These are phyloP conservation scores for Thera britannica DNA, from an alignment of 2,888 invertebrate species.

Conservation along the genomic window DNA sequence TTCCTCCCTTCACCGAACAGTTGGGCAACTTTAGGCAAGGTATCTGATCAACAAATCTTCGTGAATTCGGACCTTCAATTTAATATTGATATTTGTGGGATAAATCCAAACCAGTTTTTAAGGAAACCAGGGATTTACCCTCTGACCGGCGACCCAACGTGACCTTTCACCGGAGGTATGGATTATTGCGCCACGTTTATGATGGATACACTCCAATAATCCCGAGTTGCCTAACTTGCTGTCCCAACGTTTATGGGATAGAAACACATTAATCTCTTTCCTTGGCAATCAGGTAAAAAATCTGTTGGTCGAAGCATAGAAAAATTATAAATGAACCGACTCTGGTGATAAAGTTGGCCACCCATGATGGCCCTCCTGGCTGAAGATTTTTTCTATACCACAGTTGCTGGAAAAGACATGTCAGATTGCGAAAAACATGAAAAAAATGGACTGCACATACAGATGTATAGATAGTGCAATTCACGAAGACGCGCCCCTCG, in stretches of 20 bases:
- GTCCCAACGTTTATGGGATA: background rate
- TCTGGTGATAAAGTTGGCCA: too few relatives aligned
- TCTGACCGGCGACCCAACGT: slow-evolving; percentile 4
- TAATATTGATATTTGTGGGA: slow-evolving; percentile 2
- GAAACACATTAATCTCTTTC: too few relatives aligned
- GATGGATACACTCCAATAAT: slow-evolving; percentile 5
- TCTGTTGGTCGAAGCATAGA: too few relatives aligned
- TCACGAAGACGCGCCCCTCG: too few relatives aligned
- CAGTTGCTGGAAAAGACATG: too few relatives aligned
- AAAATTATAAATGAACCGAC: too few relatives aligned
- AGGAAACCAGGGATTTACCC: slow-evolving; percentile 3
- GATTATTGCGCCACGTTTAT: slow-evolving; percentile 11
- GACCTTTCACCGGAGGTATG: slow-evolving; percentile 18
- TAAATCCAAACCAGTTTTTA: background rate
- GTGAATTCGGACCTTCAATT: background rate
- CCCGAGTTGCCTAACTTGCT: background rate
- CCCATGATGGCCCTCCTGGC: too few relatives aligned
- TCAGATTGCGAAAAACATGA: too few relatives aligned
- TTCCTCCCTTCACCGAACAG: background rate
- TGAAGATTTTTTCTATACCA: too few relatives aligned
- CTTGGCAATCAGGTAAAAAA: too few relatives aligned
- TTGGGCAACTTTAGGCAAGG: background rate
- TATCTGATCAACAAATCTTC: background rate
- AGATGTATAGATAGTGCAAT: too few relatives aligned
- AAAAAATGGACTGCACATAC: too few relatives aligned